phyloP scores from a whole-genome alignment of 2,113 vertebrate species.

The Tichodroma muraria region DNA sequence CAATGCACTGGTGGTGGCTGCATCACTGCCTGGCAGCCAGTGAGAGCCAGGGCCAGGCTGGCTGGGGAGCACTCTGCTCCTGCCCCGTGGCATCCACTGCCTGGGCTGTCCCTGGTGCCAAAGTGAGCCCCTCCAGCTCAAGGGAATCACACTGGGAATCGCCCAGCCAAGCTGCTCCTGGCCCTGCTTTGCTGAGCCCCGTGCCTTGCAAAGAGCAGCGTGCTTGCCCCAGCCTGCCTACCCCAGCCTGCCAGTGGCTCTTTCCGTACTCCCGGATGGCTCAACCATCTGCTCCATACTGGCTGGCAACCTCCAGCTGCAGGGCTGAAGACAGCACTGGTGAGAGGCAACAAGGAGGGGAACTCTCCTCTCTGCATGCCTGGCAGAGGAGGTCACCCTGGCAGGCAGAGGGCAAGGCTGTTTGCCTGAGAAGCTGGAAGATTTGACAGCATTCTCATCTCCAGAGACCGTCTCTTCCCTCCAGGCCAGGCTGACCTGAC shows the following conservation, averaged over 20 bases:
- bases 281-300: background rate
- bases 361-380: background rate
- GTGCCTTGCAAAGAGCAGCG: background rate
- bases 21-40: background rate
- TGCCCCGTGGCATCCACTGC: background rate
- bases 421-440: conserved; percentile 34
- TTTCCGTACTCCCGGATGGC: background rate
- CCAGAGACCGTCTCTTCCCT: background rate
- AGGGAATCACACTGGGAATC: background rate
- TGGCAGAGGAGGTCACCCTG: background rate
- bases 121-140: background rate
- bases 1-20: background rate
- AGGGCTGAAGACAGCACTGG: background rate
- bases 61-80: background rate
- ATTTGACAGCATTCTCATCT: background rate
- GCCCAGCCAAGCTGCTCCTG: background rate
- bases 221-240: background rate
- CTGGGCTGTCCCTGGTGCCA: background rate
- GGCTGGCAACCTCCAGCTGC: background rate
- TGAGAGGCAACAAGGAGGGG: background rate
- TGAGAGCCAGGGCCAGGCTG: background rate
- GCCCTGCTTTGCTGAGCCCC: background rate
- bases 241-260: background rate
- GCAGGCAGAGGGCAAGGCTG: conserved; percentile 25
- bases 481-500: conserved; percentile 34